These are phyloP conservation scores for Cheilosia urbana DNA, from an alignment of 2,888 invertebrate genomes.

Conservation along the genomic window DNA sequence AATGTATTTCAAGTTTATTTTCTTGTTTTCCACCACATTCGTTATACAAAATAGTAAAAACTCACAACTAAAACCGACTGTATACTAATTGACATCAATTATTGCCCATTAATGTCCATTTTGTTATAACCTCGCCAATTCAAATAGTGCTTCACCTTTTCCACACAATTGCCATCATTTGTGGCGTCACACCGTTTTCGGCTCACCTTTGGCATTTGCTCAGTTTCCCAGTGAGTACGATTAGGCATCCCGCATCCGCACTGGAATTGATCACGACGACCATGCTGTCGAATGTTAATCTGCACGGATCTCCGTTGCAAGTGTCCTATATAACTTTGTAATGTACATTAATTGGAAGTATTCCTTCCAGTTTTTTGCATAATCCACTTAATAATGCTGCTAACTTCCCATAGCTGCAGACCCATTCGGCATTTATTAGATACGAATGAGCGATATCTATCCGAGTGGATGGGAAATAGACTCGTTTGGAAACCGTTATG, in stretches of 20 bases:
- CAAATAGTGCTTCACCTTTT: constrained; percentile 35
- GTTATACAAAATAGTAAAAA: background rate
- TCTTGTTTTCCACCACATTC: background rate
- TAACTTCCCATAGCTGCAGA: constrained; percentile 14
- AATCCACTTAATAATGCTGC: constrained; percentile 36
- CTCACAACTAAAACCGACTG: background rate
- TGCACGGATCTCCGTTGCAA: constrained; percentile 1
- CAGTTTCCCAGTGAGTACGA: constrained; percentile 22
- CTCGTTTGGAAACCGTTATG: constrained; percentile 40
- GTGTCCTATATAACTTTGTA: constrained; percentile 13
- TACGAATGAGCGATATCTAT: constrained; percentile 22
- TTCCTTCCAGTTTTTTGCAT: constrained; percentile 47
- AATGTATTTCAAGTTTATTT: too few relatives aligned
- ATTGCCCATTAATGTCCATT: constrained; percentile 12
- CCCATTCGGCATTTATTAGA: background rate
- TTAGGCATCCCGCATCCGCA: constrained; percentile 14
- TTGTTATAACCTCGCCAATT: constrained; percentile 3
- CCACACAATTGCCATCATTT: constrained; percentile 40
- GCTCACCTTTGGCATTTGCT: constrained; percentile 64
- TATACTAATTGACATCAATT: constrained; percentile 5
- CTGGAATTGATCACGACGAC: constrained; percentile 59
- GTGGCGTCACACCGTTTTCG: constrained; percentile 14
- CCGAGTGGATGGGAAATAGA: constrained; percentile 39
- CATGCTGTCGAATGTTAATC: constrained; percentile 32
- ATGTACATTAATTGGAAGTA: constrained; percentile 36